Evolutionary conservation across 2,797 vertebrate species (phyloP).

Genomic region (Vultur gryphus): DNA sequence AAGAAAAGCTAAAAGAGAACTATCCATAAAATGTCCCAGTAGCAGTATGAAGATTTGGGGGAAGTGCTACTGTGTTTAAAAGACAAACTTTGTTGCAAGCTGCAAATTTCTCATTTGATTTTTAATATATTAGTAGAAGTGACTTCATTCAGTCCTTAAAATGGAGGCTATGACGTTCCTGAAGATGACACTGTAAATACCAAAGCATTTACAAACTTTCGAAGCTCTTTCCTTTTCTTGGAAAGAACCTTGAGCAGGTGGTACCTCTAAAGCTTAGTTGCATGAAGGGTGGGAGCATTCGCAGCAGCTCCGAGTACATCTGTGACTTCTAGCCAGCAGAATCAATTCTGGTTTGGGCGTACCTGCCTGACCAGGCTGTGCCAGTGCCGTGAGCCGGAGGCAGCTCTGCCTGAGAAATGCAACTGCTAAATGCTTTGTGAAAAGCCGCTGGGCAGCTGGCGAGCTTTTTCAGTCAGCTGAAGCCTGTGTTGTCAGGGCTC

Average conservation of each 20-base stretch:
- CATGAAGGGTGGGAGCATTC: background rate
- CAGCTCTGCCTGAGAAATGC: background rate
- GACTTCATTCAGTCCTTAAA: background rate
- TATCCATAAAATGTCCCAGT: background rate
- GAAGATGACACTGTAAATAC: background rate
- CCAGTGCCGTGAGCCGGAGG: fast-evolving
- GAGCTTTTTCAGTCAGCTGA: background rate
- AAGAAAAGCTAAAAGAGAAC: background rate
- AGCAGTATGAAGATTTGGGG: background rate
- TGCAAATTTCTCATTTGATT: background rate
- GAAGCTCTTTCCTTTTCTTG: background rate
- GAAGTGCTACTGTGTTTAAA: background rate
- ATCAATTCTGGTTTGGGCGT: fast-evolving
- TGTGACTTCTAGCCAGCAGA: background rate
- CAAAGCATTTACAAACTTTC: background rate
- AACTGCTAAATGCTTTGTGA: background rate
- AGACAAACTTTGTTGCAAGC: background rate
- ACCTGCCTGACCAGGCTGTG: background rate
- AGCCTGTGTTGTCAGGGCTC: background rate
- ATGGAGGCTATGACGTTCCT: background rate
- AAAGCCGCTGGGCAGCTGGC: background rate
- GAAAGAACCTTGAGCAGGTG: background rate
- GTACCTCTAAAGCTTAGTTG: background rate
- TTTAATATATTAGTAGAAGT: background rate
- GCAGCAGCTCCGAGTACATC: background rate